Evolutionary conservation across 2,888 invertebrate genomes (phyloP).

Genomic region (Xanthorhoe spadicearia): DNA sequence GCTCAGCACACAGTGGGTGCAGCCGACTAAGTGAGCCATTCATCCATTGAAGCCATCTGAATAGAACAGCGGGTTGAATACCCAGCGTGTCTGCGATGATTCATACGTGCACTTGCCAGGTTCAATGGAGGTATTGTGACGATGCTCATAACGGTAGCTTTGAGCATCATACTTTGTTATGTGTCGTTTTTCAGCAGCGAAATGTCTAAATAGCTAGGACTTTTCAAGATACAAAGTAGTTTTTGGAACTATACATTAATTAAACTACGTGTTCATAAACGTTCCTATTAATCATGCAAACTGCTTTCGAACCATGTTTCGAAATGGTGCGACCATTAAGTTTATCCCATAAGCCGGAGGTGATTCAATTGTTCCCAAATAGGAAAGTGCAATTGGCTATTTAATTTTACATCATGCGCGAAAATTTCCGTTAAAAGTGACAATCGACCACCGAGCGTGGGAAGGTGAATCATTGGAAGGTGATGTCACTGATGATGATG

Average conservation of each 20-base stretch:
- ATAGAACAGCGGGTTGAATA: conserved; percentile 38
- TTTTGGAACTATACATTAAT: not conserved
- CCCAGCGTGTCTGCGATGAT: conserved; percentile 37
- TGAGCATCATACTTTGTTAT: conserved; percentile 15
- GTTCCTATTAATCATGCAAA: not conserved
- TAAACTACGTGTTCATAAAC: not conserved
- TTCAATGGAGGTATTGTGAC: conserved; percentile 37
- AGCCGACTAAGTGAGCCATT: conserved; percentile 24
- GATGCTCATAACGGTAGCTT: conserved; percentile 33
- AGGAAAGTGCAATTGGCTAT: conserved; percentile 49
- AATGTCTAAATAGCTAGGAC: not conserved
- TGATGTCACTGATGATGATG: conserved; percentile 58
- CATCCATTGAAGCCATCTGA: conserved; percentile 27
- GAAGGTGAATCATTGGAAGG: conserved; percentile 58
- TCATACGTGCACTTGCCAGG: conserved; percentile 36
- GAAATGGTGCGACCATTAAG: conserved; percentile 44
- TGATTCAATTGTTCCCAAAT: conserved; percentile 49
- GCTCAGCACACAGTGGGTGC: conserved; percentile 5
- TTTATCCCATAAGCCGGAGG: conserved; percentile 42
- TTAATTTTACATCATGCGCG: conserved; percentile 44
- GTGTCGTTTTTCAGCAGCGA: not conserved
- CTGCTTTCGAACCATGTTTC: conserved; percentile 7
- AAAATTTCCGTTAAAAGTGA: conserved; percentile 50
- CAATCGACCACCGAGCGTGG: conserved; percentile 48
- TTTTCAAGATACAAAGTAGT: not conserved